Evolutionary conservation across 1,140 invertebrate species (phyloP).

Genomic region (Potamilus streckersoni): DNA sequence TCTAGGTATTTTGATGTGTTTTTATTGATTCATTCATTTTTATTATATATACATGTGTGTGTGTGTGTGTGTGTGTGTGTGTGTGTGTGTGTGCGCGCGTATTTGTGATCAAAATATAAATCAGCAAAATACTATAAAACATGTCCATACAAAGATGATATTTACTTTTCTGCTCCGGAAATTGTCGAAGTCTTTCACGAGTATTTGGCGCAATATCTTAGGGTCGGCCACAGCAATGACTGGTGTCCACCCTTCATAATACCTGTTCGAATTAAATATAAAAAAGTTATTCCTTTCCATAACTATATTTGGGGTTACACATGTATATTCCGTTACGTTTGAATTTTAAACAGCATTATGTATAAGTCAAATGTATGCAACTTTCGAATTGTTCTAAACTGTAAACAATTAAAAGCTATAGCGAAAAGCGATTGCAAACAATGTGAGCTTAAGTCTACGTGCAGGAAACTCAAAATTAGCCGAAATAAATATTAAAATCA

Average conservation of each 20-base stretch:
- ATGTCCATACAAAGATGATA: neutral
- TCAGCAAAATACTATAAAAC: neutral
- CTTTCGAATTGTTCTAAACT: neutral
- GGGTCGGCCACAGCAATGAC: conserved; percentile 55
- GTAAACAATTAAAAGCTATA: neutral
- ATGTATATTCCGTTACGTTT: neutral
- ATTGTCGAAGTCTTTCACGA: conserved; percentile 57
- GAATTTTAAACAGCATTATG: neutral
- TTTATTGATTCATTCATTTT: no score
- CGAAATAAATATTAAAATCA: neutral
- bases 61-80: neutral
- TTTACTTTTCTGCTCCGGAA: conserved; percentile 52
- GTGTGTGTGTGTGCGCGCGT: neutral
- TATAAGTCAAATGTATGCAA: neutral
- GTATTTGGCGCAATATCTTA: conserved; percentile 47
- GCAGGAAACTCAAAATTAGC: neutral
- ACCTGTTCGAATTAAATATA: conserved; percentile 23
- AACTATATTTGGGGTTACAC: neutral
- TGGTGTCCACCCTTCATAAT: conserved; percentile 58
- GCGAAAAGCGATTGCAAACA: neutral
- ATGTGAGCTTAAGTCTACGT: neutral
- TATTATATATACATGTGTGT: neutral
- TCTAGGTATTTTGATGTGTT: neutral
- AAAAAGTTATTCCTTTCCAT: neutral
- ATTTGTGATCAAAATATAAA: no score